Conservation (phyloP, 2,888 invertebrate genomes). For the Drosophila diplacantha region DNA sequence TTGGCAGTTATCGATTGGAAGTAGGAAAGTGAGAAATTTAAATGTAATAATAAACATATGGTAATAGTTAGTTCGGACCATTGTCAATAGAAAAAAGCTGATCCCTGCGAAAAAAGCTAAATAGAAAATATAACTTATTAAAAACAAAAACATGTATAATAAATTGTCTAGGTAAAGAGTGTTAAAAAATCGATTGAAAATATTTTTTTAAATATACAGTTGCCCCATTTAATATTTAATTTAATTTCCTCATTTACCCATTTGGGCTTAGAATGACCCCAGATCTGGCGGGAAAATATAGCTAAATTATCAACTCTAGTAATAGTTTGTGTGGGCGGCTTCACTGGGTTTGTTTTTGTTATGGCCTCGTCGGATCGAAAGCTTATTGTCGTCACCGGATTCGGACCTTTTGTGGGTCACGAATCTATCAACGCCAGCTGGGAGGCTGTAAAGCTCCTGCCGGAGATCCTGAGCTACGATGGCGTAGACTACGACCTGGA, state of each 20-base stretch:
- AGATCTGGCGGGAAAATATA: neutral
- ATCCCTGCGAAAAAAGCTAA: neutral
- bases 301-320: neutral
- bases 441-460: constrained; percentile 84
- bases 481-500: constrained; percentile 79
- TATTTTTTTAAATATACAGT: neutral
- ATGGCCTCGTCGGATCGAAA: constrained; percentile 63
- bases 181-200: neutral
- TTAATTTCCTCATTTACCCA: neutral
- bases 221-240: neutral
- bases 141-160: too few relatives aligned
- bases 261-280: neutral
- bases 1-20: neutral
- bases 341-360: constrained; percentile 31
- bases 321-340: constrained; percentile 6
- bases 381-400: constrained; percentile 82
- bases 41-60: neutral
- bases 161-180: too few relatives aligned
- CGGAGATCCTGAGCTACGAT: constrained; percentile 70
- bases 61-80: neutral
- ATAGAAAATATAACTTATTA: neutral
- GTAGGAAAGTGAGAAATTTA: neutral
- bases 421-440: constrained; percentile 85
- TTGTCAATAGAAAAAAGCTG: neutral
- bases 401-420: constrained; percentile 86